These are phyloP conservation scores for Endotricha flammealis DNA, from an alignment of 2,888 invertebrate species.

Conservation along the genomic window DNA sequence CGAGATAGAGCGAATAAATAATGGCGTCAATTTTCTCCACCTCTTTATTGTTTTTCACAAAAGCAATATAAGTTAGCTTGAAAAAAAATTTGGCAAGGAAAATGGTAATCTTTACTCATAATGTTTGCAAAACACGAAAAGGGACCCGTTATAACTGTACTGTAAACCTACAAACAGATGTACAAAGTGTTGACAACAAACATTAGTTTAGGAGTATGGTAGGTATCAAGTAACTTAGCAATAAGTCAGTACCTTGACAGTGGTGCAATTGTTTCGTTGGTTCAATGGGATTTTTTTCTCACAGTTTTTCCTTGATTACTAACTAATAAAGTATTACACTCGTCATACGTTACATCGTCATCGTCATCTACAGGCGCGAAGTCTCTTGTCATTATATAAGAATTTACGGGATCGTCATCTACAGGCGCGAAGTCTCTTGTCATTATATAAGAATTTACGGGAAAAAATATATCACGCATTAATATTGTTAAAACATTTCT, in stretches of 20 bases:
- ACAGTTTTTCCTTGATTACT: not conserved
- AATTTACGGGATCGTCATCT: not conserved
- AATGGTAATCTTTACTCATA: constrained; percentile 14
- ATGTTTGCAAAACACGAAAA: constrained; percentile 41
- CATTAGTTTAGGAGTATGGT: not conserved
- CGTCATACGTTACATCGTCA: not conserved
- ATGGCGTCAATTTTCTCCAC: too few relatives aligned
- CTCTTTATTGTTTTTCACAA: too few relatives aligned
- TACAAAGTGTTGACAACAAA: not conserved
- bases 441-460: not conserved
- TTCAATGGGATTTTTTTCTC: not conserved
- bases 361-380: not conserved
- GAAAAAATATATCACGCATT: too few relatives aligned
- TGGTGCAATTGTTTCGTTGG: not conserved
- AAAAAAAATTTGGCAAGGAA: too few relatives aligned
- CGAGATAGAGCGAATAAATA: too few relatives aligned
- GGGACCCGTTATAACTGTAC: constrained; percentile 42
- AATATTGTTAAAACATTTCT: too few relatives aligned
- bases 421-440: not conserved
- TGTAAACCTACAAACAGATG: constrained; percentile 5
- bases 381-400: not conserved
- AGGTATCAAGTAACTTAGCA: not conserved
- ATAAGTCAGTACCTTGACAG: not conserved
- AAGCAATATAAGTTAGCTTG: too few relatives aligned
- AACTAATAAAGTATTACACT: not conserved